These are phyloP conservation scores for Balanococcus diminutus DNA, from an alignment of 2,888 invertebrate genomes.

Conservation along the genomic window DNA sequence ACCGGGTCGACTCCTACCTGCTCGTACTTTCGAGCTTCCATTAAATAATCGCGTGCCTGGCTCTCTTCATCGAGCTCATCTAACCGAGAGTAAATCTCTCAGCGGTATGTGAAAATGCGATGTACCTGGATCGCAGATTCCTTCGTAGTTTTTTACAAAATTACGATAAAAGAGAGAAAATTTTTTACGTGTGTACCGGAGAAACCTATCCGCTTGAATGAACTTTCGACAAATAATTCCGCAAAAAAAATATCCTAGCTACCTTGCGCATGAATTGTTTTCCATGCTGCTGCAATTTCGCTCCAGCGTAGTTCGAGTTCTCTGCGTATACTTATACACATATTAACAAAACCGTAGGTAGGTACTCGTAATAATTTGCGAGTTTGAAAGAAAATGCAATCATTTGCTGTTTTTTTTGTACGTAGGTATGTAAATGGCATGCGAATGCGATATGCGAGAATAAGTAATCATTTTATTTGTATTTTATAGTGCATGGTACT, in stretches of 20 bases:
- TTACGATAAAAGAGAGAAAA: no score
- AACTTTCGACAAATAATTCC: conserved; percentile 30
- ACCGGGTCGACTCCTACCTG: no score
- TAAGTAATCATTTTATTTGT: neutral
- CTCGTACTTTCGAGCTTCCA: neutral
- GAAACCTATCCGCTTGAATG: conserved; percentile 26
- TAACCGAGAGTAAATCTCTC: conserved; percentile 3
- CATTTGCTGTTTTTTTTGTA: neutral
- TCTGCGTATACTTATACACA: neutral
- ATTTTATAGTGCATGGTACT: neutral
- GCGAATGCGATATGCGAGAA: neutral
- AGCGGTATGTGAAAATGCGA: neutral
- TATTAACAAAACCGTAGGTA: neutral
- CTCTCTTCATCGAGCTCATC: neutral
- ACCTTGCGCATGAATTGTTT: conserved; percentile 34
- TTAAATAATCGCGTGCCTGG: neutral
- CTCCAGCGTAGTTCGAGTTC: conserved; percentile 4
- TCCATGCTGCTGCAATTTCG: conserved; percentile 23
- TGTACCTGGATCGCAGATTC: neutral
- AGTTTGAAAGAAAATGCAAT: neutral
- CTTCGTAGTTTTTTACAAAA: neutral
- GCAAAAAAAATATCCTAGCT: conserved; percentile 24
- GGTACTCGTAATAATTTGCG: no score
- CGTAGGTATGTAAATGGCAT: neutral
- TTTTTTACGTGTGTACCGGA: neutral